These are phyloP conservation scores for Notamacropus eugenii DNA, from an alignment of 2,797 vertebrate species.

Conservation along the genomic window DNA sequence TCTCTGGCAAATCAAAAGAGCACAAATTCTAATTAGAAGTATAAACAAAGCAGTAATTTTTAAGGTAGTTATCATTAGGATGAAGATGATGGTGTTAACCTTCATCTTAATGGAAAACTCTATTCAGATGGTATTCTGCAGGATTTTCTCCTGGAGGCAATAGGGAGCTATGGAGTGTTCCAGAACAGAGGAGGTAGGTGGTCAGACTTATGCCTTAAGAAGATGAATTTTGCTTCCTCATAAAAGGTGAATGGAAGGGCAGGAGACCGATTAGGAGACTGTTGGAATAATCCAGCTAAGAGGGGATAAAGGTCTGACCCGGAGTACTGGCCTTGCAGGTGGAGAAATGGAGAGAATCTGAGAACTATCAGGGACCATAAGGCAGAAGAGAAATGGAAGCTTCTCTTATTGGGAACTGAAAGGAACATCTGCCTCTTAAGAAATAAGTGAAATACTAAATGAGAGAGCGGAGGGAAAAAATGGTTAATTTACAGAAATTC, in stretches of 20 bases:
- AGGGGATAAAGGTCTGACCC: neutral
- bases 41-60: neutral
- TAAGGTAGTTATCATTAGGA: neutral
- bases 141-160: neutral
- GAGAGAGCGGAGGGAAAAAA: slow-evolving; percentile 57
- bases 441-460: slow-evolving; percentile 48
- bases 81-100: neutral
- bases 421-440: neutral
- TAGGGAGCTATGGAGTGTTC: neutral
- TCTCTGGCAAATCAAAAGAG: neutral
- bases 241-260: neutral
- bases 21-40: neutral
- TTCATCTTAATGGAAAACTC: neutral
- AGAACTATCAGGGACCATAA: slow-evolving; percentile 40
- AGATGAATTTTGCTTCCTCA: neutral
- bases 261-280: neutral
- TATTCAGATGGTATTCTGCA: neutral
- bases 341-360: neutral
- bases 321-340: neutral
- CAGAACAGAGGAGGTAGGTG: neutral
- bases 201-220: neutral
- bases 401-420: neutral
- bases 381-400: neutral
- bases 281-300: neutral
- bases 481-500: slow-evolving; percentile 19